These are phyloP conservation scores for Rhynchotus rufescens DNA, from an alignment of 2,797 vertebrate species.

Conservation along the genomic window DNA sequence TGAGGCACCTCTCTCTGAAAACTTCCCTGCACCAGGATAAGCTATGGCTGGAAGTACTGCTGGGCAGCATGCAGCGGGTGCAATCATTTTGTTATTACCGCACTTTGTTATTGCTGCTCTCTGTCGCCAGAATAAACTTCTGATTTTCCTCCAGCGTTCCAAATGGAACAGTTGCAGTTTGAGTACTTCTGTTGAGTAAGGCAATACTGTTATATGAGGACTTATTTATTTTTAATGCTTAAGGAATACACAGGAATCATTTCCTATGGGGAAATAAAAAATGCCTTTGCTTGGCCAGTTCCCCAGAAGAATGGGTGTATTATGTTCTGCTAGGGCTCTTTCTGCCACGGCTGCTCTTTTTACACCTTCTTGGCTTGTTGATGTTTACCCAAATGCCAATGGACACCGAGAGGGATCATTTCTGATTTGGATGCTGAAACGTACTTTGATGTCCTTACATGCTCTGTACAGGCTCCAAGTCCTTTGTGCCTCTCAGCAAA, in stretches of 20 bases:
- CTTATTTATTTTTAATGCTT: not conserved
- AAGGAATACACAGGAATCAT: not conserved
- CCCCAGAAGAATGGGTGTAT: not conserved
- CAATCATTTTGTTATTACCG: not conserved
- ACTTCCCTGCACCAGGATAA: not conserved
- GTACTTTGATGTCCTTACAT: not conserved
- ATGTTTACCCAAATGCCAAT: not conserved
- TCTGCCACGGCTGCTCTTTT: not conserved
- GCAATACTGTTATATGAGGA: accelerated
- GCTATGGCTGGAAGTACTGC: not conserved
- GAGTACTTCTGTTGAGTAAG: not conserved
- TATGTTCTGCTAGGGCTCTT: not conserved
- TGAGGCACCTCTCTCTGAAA: not conserved
- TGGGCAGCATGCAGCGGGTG: accelerated
- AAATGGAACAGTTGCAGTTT: not conserved
- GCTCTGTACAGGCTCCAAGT: not conserved
- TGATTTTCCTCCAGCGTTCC: not conserved
- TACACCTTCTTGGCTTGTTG: not conserved
- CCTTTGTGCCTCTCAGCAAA: conserved; percentile 23
- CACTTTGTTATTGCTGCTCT: not conserved
- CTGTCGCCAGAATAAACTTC: not conserved
- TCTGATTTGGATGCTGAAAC: conserved; percentile 17
- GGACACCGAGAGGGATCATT: not conserved
- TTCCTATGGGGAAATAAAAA: not conserved
- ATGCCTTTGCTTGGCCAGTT: not conserved